Evolutionary conservation across 2,113 vertebrate species (phyloP), one percentile per base, ranked within the genome.

Genomic region (Amblyornis subalaris): DNA sequence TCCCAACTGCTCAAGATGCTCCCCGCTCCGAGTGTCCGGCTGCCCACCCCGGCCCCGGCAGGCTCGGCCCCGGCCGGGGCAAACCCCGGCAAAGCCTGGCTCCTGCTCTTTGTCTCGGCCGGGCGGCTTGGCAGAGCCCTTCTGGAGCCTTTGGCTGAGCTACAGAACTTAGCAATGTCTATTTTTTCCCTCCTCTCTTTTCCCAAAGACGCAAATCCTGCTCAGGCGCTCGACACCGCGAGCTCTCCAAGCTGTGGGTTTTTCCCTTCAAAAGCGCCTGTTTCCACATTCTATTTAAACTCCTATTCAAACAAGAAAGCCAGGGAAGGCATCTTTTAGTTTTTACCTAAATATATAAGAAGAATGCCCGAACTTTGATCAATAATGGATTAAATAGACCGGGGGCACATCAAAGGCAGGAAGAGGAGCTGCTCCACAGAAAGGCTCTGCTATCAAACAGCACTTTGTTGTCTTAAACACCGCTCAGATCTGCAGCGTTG

Each of bases 361-460:
- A 98, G 96, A 98, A 98, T 98, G 98, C 98, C 97, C 92, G 93
- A 96, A 98, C 99, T 99, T 99, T 99, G 99, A 99, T 99, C 98
- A 99, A 99, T 99, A 99, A 99, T 99, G 99, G 99, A 99, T 99
- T 99, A 99, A 98, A 99, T 97, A 97, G 98, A 98, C 98, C 98
- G 95, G 96, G 93, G 96, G 69, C 89, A 98, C 99, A 99, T 99
- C 98, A 99, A 99, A 99, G 99, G 97, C 99, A 99, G 99, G 99
- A 99, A 99, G 99, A 98, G 97, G 98, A 98, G 97, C 97, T 97
- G 96, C 97, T 98, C 97, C 97, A 54, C 98, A 98, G 98, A 99
- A 98, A 97, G 98, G 97, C 97, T 97, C 94, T 95, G 64, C 98
- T 98, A 98, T 99, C 99, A 99, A 99, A 99, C 97, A 95, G 85